These are phyloP conservation scores for Dromiciops gliroides DNA, from an alignment of 2,113 vertebrate genomes.

Conservation along the genomic window DNA sequence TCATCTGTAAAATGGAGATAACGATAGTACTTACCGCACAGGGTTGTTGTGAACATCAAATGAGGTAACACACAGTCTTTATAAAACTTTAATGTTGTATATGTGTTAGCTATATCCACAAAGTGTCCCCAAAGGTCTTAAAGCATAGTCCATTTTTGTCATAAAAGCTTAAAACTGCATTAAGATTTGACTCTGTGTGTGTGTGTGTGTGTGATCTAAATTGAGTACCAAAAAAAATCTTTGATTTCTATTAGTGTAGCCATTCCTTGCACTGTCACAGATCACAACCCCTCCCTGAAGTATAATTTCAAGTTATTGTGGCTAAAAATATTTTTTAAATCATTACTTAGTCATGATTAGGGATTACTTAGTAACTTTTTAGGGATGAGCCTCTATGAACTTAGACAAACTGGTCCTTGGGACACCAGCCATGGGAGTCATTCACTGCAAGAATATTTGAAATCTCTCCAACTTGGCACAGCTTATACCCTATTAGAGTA, in stretches of 20 bases:
- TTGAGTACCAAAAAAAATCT: not conserved
- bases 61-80: not conserved
- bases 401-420: not conserved
- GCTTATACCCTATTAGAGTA: not conserved
- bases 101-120: no score
- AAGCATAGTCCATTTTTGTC: not conserved
- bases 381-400: not conserved
- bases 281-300: not conserved
- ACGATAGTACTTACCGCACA: not conserved
- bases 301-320: not conserved
- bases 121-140: not conserved
- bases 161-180: not conserved
- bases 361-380: not conserved
- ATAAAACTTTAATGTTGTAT: no score
- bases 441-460: not conserved
- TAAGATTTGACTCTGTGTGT: not conserved
- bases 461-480: not conserved
- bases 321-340: not conserved
- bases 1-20: not conserved
- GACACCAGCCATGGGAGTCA: not conserved
- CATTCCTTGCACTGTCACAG: not conserved
- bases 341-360: not conserved
- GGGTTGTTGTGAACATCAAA: not conserved
- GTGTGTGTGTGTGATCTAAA: not conserved
- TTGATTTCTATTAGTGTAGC: not conserved